Conservation (phyloP, 2,113 vertebrate genomes). For the Atrichornis clamosus region DNA sequence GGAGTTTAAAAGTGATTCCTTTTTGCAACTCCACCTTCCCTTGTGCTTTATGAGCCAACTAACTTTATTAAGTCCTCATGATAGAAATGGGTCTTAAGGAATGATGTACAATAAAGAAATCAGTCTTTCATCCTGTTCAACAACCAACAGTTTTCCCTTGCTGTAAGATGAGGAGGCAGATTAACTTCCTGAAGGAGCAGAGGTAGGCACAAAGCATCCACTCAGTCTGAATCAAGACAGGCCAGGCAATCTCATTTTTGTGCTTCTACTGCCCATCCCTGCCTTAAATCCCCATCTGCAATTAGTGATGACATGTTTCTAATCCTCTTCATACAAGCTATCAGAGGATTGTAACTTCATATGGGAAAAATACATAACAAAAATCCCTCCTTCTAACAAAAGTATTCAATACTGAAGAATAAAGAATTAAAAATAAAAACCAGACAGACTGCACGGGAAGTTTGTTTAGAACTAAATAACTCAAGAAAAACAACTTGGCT, state of each 20-base stretch:
- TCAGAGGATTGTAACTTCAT: neutral
- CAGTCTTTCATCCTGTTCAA: neutral
- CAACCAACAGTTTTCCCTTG: neutral
- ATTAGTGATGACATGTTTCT: neutral
- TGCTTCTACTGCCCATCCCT: neutral
- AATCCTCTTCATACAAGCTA: constrained; percentile 14
- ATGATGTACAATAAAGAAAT: neutral
- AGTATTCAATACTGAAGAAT: neutral
- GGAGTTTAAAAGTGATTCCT: neutral
- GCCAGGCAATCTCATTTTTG: neutral
- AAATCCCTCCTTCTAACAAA: neutral
- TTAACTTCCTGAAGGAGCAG: neutral
- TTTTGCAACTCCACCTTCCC: neutral
- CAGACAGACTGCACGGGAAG: neutral
- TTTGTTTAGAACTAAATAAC: neutral
- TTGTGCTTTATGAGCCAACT: neutral
- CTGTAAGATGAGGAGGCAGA: neutral
- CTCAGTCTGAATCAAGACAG: neutral
- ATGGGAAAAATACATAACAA: neutral
- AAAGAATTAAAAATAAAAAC: neutral
- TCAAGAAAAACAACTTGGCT: neutral
- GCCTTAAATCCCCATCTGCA: neutral
- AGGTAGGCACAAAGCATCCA: neutral
- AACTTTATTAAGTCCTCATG: neutral
- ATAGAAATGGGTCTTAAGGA: neutral